Evolutionary conservation across 2,113 vertebrate species (phyloP).

Genomic region (Mobula birostris): DNA sequence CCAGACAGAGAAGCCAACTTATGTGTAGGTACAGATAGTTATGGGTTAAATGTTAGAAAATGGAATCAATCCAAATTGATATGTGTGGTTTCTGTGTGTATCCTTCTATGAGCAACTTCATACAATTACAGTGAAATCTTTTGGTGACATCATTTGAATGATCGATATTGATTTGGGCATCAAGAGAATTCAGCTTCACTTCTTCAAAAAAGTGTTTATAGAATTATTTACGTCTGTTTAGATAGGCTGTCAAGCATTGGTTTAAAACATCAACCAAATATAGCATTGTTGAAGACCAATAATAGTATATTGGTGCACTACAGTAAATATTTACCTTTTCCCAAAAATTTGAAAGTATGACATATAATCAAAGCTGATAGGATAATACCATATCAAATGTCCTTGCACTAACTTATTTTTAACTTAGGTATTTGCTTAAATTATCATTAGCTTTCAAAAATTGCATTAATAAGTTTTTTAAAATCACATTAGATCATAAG

Average conservation of each 20-base stretch:
- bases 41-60: too few species aligned
- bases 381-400: neutral
- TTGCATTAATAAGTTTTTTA: neutral
- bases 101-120: neutral
- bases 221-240: neutral
- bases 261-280: too few species aligned
- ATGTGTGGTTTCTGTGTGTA: too few species aligned
- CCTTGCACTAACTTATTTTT: neutral
- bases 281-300: too few species aligned
- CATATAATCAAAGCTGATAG: neutral
- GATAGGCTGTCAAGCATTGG: too few species aligned
- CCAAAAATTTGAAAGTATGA: neutral
- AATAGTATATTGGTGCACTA: neutral
- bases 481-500: neutral
- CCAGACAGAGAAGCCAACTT: neutral
- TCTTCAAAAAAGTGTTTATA: neutral
- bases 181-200: neutral
- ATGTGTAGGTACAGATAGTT: too few species aligned
- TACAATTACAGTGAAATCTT: neutral
- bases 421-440: neutral
- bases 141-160: neutral
- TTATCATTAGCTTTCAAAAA: neutral
- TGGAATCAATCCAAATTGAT: too few species aligned
- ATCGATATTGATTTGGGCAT: neutral
- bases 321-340: neutral